Evolutionary conservation across 1,140 invertebrate genomes (phyloP).

Genomic region (Megalopta genalis): DNA sequence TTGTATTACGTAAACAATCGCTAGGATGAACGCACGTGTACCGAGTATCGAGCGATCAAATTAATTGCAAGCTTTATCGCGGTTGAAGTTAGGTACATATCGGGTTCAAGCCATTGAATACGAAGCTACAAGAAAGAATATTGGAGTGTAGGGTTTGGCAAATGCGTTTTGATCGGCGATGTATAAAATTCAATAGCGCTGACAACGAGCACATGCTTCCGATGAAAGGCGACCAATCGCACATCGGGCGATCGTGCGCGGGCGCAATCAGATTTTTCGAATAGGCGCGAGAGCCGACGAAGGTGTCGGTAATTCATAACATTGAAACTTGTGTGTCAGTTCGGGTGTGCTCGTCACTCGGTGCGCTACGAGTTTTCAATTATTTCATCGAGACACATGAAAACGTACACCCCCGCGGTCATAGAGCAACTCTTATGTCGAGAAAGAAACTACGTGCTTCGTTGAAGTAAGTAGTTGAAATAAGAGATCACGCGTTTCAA

Average conservation of each 20-base stretch:
- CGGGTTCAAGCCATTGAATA: no score
- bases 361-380: constrained; percentile 13
- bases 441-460: neutral
- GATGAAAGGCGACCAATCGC: neutral
- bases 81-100: no score
- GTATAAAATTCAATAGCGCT: neutral
- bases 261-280: constrained; percentile 46
- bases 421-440: constrained; percentile 25
- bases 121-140: no score
- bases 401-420: neutral
- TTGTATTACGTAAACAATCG: no score
- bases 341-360: constrained; percentile 26
- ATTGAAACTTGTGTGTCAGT: constrained; percentile 36
- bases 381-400: neutral
- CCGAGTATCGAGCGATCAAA: no score
- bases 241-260: neutral
- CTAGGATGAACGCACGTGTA: no score
- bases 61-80: no score
- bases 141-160: no score
- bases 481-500: no score
- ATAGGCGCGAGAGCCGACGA: constrained; percentile 39
- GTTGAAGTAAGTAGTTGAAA: constrained; percentile 32
- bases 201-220: neutral
- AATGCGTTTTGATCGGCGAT: no score
- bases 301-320: constrained; percentile 25